These are phyloP conservation scores for Forbesichthys papilliferus DNA, from an alignment of 2,113 vertebrate species.

Conservation along the genomic window DNA sequence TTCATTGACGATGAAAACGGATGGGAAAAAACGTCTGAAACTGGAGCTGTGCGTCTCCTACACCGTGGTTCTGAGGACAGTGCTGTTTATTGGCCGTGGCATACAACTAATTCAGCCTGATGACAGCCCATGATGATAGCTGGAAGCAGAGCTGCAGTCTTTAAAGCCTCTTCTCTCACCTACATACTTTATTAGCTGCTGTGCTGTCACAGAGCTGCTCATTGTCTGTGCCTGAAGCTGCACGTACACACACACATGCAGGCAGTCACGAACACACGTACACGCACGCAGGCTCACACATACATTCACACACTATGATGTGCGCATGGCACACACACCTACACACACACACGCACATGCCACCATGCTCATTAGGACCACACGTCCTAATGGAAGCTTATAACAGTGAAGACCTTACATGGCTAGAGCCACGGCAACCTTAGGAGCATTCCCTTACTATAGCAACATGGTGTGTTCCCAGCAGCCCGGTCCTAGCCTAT, in stretches of 20 bases:
- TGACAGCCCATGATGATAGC: conserved; percentile 63
- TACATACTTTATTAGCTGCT: conserved; percentile 66
- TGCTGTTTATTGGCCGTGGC: conserved; percentile 56
- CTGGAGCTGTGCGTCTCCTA: conserved; percentile 60
- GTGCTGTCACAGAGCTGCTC: conserved; percentile 57
- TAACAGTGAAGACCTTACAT: not conserved
- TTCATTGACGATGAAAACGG: conserved; percentile 75
- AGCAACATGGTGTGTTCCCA: conserved; percentile 17
- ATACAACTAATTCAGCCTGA: conserved; percentile 72
- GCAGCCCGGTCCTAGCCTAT: conserved; percentile 6
- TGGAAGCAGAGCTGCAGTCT: conserved; percentile 68
- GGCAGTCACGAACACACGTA: conserved; percentile 16
- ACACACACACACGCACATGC: conserved; percentile 2
- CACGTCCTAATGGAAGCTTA: conserved; percentile 21
- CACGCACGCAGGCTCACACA: conserved; percentile 8
- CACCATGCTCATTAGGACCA: conserved; percentile 10
- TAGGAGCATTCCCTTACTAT: not conserved
- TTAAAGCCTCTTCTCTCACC: conserved; percentile 35
- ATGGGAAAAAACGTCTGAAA: conserved; percentile 61
- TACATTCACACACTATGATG: conserved; percentile 10
- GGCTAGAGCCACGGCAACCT: not conserved
- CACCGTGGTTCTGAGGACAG: conserved; percentile 52
- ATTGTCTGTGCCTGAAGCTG: conserved; percentile 37
- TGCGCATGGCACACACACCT: not conserved
- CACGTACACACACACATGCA: conserved; percentile 27